Evolutionary conservation across 2,888 invertebrate genomes (phyloP).

Genomic region (Polymixis lichenea): DNA sequence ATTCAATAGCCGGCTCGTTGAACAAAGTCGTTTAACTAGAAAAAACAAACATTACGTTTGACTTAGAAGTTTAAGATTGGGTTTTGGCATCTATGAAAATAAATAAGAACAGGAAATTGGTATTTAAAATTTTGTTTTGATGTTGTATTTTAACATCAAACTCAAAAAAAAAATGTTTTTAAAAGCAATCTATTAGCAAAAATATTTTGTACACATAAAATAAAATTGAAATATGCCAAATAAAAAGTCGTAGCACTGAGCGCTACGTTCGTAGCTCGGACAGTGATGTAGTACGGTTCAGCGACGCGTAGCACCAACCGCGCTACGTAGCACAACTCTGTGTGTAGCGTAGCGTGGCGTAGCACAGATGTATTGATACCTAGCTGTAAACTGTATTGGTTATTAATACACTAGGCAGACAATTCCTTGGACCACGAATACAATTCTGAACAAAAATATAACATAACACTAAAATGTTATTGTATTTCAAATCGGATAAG

Average conservation of each 20-base stretch:
- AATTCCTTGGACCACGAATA: neutral
- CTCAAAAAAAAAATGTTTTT: neutral
- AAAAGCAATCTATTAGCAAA: constrained; percentile 32
- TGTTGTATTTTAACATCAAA: neutral
- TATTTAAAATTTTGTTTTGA: constrained; percentile 26
- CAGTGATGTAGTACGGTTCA: constrained; percentile 62
- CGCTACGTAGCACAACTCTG: constrained; percentile 50
- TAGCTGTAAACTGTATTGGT: constrained; percentile 21
- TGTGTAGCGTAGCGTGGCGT: constrained; percentile 52
- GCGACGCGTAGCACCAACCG: constrained; percentile 53
- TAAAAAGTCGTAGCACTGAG: constrained; percentile 43
- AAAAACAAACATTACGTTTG: constrained; percentile 73
- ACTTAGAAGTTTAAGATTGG: constrained; percentile 71
- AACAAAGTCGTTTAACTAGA: constrained; percentile 71
- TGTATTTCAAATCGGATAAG: neutral
- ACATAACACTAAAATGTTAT: neutral
- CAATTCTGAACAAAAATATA: neutral
- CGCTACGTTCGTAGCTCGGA: constrained; percentile 57
- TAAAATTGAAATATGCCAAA: constrained; percentile 48
- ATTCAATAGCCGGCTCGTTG: constrained; percentile 68
- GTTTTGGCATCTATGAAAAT: constrained; percentile 62
- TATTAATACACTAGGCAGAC: constrained; percentile 1
- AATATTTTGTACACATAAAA: constrained; percentile 17
- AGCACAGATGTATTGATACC: constrained; percentile 45
- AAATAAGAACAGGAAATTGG: constrained; percentile 40